Base-by-base conservation (phyloP, 2,888 invertebrate genomes). In the Pristionchus mayeri region DNA sequence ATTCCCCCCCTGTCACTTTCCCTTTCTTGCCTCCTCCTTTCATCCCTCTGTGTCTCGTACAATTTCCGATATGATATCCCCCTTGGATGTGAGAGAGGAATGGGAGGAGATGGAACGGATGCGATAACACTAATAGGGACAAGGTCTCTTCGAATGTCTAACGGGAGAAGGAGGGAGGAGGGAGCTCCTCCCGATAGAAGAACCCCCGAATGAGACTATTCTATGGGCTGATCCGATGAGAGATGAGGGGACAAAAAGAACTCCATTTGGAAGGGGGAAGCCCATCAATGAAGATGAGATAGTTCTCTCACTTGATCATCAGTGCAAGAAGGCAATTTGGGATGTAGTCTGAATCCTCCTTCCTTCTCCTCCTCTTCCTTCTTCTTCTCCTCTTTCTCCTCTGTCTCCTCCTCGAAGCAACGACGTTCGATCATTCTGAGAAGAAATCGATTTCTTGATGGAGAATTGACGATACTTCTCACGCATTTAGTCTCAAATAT, bases 241-340 rank as follows among this genome's bases (percentile, higher is more conserved):
- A 3, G 11, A 63, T 27, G 34, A 34, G 63, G 63, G 27, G 27
- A 27, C 27, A 30, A 18, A 18, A 27, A n/a, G 34, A 11, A 30
- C n/a, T n/a, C 16, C 11, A 63, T 18, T 27, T 44, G 44, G 44
- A 44, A 44, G 44, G 13, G 7, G 44, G 7, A 9, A 44, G 13
- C 44, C 13, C 44, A 44, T 44, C 13, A 44, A n/a, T 16, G 54
- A 54, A 54, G 4, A 54, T 18, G 27, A 27, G 27, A 27, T 27
- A 2, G 34, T 27, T 27, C n/a, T 44, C 60, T 60, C 37, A 87
- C 87, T 82, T 90, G 90, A 44, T 88, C 88, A 76, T 90, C 90
- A 2, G 86, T 85, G 80, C 90, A 90, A 24, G 86, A 85, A 54
- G 89, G 88, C 54, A 90, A 86, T 0, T 86, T 89, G 0, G 89